Base-by-base conservation (phyloP, 23 tunicate genomes). In the Trididemnum clinides region DNA sequence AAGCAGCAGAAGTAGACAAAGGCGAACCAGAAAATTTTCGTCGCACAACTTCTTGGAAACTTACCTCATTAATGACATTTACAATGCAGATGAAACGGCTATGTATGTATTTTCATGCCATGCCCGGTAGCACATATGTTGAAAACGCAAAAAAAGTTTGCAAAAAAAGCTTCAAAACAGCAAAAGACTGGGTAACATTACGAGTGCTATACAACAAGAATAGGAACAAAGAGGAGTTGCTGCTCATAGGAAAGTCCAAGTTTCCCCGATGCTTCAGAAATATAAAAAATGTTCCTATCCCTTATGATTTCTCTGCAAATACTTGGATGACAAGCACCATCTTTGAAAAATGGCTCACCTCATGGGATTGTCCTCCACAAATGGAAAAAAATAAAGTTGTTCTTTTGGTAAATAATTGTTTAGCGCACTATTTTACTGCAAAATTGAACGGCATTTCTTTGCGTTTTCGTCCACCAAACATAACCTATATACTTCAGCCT, bases 11-110 rank as follows among this genome's bases (percentile, higher is more conserved):
- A 26, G 71, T 21, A 64, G 71, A 64, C 22, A 64, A 19, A 26
- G 30, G 72, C 20, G 72, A 25, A 64, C 23, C 72, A 28, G 72
- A 64, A 64, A 64, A 64, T 26, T 64, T 64, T 64, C 22, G 71
- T 64, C 71, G 28, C 21, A 64, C 72, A 28, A 64, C 26, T 19
- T 64, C 26, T 64, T 20, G 26, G 21, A 64, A 64, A 64, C 30
- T 64, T 64, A 64, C 21, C 21, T 25, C 72, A 64, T 25, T 0
- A 0, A 28, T 26, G 30, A 19, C 0, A 44, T 44, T 44, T 44
- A 44, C 54, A 44, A 44, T 44, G 54, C 54, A 44, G 54, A 44
- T 44, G 54, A 64, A 64, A 64, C 26, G 72, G 72, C 0, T n/a
- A n/a, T n/a, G n/a, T 15, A 64, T 64, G 19, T 28, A 64, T 25